Conservation (phyloP, 2,113 vertebrate genomes). For the Zosterops japonicus region DNA sequence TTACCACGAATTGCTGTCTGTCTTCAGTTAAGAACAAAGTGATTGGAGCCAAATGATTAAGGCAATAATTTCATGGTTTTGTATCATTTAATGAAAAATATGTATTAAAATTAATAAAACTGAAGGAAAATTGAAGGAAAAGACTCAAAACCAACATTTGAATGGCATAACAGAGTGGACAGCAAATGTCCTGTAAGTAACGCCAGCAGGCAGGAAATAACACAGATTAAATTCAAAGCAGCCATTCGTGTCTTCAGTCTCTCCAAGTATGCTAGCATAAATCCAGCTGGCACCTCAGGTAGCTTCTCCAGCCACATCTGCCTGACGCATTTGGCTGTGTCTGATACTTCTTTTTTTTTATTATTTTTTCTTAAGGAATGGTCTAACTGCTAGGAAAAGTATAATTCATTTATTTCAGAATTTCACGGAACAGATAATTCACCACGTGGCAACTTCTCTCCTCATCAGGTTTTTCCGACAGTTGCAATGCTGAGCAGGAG, state of each 20-base stretch:
- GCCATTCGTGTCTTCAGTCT: constrained; percentile 56
- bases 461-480: constrained; percentile 30
- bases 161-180: constrained; percentile 28
- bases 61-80: constrained; percentile 11
- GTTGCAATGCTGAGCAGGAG: background rate
- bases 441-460: constrained; percentile 57
- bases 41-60: constrained; percentile 40
- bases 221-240: constrained; percentile 69
- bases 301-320: constrained; percentile 72
- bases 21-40: background rate
- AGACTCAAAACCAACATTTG: background rate
- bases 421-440: constrained; percentile 58
- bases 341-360: background rate
- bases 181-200: constrained; percentile 39
- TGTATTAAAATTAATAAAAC: background rate
- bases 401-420: constrained; percentile 60
- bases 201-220: constrained; percentile 64
- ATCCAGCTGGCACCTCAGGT: constrained; percentile 75
- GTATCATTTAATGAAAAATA: background rate
- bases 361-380: background rate
- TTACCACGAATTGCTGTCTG: constrained; percentile 12
- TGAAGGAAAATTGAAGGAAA: background rate
- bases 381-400: constrained; percentile 49
- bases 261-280: constrained; percentile 67
- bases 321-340: constrained; percentile 69